Conservation (phyloP, 1,140 invertebrate species). For the Drosophila punjabiensis region DNA sequence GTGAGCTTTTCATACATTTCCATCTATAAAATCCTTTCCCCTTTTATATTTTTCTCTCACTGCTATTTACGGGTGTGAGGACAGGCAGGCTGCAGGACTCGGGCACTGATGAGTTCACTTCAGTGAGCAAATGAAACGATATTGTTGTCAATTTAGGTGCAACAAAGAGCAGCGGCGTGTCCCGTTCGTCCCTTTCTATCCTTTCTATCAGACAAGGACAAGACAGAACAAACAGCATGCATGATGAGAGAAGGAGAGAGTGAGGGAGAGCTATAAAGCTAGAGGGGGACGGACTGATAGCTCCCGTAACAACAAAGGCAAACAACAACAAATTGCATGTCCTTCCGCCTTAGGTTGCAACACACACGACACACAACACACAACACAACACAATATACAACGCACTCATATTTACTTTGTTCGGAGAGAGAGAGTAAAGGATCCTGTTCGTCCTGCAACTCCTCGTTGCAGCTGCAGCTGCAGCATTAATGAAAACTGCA, state of each 20-base stretch:
- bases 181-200: background rate
- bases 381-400: constrained; percentile 72
- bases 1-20: too few relatives aligned
- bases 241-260: constrained; percentile 49
- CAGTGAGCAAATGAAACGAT: constrained; percentile 83
- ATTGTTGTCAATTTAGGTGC: constrained; percentile 84
- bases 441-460: constrained; percentile 26
- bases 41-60: background rate
- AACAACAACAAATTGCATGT: constrained; percentile 83
- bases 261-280: background rate
- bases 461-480: constrained; percentile 29
- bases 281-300: background rate
- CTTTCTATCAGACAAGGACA: constrained; percentile 46
- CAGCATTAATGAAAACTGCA: constrained; percentile 77
- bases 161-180: constrained; percentile 74
- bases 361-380: constrained; percentile 60
- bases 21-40: too few relatives aligned
- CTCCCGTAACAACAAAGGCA: constrained; percentile 61
- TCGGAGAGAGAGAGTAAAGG: constrained; percentile 12
- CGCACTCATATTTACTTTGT: constrained; percentile 81
- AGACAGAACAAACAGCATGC: constrained; percentile 79
- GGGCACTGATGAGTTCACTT: constrained; percentile 80
- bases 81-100: constrained; percentile 42
- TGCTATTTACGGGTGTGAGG: background rate
- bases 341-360: constrained; percentile 78